These are phyloP conservation scores for Andrena minutula DNA, from an alignment of 2,888 invertebrate species.

Conservation along the genomic window DNA sequence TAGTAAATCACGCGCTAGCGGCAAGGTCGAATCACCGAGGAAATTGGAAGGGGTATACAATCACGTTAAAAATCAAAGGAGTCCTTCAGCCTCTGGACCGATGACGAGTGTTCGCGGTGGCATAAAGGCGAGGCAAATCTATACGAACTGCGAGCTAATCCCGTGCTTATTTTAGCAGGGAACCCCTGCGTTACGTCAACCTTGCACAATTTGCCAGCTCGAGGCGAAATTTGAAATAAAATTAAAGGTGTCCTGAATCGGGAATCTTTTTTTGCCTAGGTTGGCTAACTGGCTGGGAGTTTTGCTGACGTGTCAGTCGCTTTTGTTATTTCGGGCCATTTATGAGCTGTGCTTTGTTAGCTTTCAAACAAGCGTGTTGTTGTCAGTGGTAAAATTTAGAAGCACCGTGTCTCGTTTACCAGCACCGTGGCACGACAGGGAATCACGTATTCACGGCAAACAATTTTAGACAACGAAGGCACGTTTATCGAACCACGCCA, in stretches of 20 bases:
- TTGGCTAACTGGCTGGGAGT: neutral
- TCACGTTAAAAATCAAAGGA: constrained; percentile 3
- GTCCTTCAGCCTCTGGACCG: neutral
- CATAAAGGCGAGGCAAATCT: neutral
- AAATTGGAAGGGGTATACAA: neutral
- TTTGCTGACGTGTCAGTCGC: neutral
- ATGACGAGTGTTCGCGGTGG: neutral
- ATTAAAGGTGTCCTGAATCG: neutral
- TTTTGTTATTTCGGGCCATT: neutral
- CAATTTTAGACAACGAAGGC: constrained; percentile 6
- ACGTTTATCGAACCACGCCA: constrained; percentile 36
- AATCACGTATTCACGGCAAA: constrained; percentile 14
- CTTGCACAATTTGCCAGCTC: neutral
- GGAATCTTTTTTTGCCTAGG: neutral
- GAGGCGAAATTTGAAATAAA: neutral
- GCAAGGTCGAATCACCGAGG: constrained; percentile 11
- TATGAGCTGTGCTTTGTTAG: neutral
- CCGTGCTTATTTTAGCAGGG: neutral
- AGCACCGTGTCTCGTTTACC: neutral
- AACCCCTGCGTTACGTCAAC: neutral
- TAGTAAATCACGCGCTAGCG: constrained; percentile 20
- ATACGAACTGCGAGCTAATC: neutral
- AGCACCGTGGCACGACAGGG: neutral
- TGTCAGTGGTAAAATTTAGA: neutral
- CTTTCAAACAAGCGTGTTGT: neutral